Evolutionary conservation across 2,797 vertebrate genomes (phyloP), one percentile per base, ranked within the genome.

Genomic region (Serranus cabrilla): DNA sequence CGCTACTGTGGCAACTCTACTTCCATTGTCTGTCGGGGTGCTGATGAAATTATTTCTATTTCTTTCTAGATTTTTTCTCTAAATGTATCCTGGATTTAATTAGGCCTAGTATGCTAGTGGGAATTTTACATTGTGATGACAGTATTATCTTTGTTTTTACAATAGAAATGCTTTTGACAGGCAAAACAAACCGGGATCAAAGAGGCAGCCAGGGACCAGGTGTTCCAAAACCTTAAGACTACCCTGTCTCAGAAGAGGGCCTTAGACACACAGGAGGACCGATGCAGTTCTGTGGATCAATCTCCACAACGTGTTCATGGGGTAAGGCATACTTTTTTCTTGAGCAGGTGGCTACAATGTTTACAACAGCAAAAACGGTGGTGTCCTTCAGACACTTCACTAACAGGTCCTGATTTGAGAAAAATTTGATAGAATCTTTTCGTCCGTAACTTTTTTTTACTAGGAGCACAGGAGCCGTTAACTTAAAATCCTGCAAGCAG

Each of bases 151-250:
- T 39, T 39, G 17, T 54, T 34, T 55, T 55, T 34, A 55, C 17
- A 0, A 34, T 2, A 34, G 11, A 34, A 34, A 55, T 17, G 2
- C 12, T 34, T n/a, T 55, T 18, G 17, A 55, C 10, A 34, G 27
- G 27, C 27, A 55, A 55, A 55, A 18, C 52, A 55, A 55, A 55
- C 52, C 52, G n/a, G 27, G 52, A 31, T 34, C 18, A 55, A 55
- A 34, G 52, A 34, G 16, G 52, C 52, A 34, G 52, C 17, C 52
- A 34, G 52, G 27, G 27, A 55, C 27, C 52, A 55, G 27, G 27
- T 55, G 52, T 55, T 34, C 31, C 51, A 51, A 54, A 55, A 31
- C 52, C 25, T 55, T 0, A 55, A 55, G 52, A 34, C 27, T 55
- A 31, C 52, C 25, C 52, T 55, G 52, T 34, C 17, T 55, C 52